Conservation (phyloP, 2,113 vertebrate genomes). For the Ceuthmochares aereus region DNA sequence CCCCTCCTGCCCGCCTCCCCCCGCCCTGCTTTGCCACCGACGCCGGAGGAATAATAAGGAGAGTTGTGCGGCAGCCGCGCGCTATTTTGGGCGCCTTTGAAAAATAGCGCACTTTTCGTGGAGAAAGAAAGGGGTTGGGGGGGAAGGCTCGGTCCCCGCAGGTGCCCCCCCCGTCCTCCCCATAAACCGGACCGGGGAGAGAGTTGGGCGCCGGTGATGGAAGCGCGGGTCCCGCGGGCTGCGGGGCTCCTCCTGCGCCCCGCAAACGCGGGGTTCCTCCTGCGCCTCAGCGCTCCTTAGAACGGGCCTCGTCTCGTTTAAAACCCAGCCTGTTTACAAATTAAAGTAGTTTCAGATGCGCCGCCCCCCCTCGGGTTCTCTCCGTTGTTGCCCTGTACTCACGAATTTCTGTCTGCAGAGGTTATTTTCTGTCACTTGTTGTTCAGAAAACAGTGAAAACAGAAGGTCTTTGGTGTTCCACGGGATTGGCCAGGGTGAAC, state of each 20-base stretch:
- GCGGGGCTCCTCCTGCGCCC: not conserved
- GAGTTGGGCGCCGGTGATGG: not conserved
- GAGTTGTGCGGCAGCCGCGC: conserved; percentile 48
- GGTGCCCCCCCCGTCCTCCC: not conserved
- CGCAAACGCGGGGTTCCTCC: rapidly evolving
- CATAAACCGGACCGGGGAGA: not conserved
- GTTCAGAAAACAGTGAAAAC: not conserved
- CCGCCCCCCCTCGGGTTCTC: not conserved
- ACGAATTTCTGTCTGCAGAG: not conserved
- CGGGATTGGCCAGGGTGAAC: too few species aligned
- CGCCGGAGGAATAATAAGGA: conserved; percentile 54
- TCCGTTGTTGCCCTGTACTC: not conserved
- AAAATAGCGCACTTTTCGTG: conserved; percentile 17
- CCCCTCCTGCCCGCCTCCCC: too few species aligned
- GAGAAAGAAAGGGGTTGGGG: not conserved
- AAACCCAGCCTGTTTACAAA: not conserved
- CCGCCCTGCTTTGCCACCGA: too few species aligned
- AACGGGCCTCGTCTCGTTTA: not conserved
- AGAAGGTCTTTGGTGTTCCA: not conserved
- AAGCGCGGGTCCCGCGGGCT: not conserved
- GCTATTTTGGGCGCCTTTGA: conserved; percentile 57
- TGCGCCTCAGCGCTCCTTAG: rapidly evolving
- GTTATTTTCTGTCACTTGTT: not conserved
- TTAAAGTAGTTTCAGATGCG: not conserved
- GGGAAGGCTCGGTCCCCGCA: not conserved